Conservation (phyloP, 1,140 invertebrate genomes). For the Leptonema lineaticorne region DNA sequence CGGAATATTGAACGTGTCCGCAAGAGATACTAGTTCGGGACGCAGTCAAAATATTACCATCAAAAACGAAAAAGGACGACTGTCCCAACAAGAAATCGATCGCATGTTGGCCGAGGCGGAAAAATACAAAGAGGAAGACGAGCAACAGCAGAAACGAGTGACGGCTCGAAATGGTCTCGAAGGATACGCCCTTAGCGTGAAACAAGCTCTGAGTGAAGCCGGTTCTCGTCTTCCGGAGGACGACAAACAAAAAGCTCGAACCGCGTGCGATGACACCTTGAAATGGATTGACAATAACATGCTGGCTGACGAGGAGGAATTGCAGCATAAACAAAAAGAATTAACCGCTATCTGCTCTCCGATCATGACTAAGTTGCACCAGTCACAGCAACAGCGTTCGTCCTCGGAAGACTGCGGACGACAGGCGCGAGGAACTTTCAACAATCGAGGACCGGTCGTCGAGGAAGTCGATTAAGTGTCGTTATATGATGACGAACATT, state of each 20-base stretch:
- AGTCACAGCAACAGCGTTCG: constrained; percentile 28
- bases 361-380: constrained; percentile 51
- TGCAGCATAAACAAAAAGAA: constrained; percentile 60
- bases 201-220: constrained; percentile 46
- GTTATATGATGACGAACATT: too few species aligned
- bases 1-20: constrained; percentile 64
- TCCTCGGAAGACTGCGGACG: constrained; percentile 45
- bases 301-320: constrained; percentile 64
- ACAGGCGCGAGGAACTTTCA: constrained; percentile 45
- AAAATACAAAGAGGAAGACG: constrained; percentile 58
- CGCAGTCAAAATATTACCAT: constrained; percentile 59
- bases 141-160: constrained; percentile 70
- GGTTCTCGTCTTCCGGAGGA: constrained; percentile 26
- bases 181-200: constrained; percentile 63
- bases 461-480: constrained; percentile 78
- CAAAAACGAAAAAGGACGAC: constrained; percentile 60
- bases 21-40: constrained; percentile 57
- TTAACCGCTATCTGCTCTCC: constrained; percentile 57
- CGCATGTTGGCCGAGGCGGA: constrained; percentile 72
- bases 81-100: constrained; percentile 60
- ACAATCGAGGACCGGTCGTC: constrained; percentile 61
- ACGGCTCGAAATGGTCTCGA: constrained; percentile 63
- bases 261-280: constrained; percentile 50
- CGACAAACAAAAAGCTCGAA: constrained; percentile 35
- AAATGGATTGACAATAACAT: constrained; percentile 67